These are phyloP conservation scores for Orbicella faveolata DNA, from an alignment of 64 coral and sea anemone genomes.

Conservation along the genomic window DNA sequence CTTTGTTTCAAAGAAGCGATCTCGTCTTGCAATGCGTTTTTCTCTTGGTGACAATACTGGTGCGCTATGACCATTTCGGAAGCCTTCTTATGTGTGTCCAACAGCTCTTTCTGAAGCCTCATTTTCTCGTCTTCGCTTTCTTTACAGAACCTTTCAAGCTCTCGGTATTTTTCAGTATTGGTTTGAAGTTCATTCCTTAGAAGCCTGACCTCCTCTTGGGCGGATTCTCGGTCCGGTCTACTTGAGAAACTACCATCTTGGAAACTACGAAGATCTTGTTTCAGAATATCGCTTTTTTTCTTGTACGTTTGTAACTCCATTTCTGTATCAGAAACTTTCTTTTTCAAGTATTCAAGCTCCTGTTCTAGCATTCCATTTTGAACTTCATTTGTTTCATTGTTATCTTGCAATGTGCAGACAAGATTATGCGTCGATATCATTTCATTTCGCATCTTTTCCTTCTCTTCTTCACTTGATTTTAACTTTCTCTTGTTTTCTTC, in stretches of 20 bases:
- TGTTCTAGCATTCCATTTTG: constrained; percentile 52
- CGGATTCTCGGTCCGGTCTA: neutral
- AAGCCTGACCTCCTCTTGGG: constrained; percentile 17
- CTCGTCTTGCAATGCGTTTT: constrained; percentile 68
- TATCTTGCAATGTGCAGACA: constrained; percentile 69
- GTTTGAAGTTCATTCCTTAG: constrained; percentile 46
- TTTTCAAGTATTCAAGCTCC: constrained; percentile 43
- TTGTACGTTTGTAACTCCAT: constrained; percentile 52
- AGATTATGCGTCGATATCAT: constrained; percentile 72
- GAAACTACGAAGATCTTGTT: constrained; percentile 32
- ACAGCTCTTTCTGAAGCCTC: constrained; percentile 44
- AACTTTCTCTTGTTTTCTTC: constrained; percentile 41
- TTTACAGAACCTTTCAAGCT: constrained; percentile 41
- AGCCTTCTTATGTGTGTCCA: constrained; percentile 52
- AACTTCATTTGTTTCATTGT: constrained; percentile 49
- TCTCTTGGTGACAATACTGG: constrained; percentile 62
- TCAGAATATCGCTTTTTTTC: constrained; percentile 45
- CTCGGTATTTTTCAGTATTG: constrained; percentile 31
- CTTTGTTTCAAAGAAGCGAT: constrained; percentile 32
- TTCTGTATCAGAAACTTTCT: constrained; percentile 59
- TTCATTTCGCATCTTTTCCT: constrained; percentile 81
- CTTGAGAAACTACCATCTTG: constrained; percentile 10
- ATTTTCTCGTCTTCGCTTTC: constrained; percentile 53
- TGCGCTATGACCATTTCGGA: constrained; percentile 52
- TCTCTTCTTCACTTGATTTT: constrained; percentile 64